A percentile compares a stretch with the other conserved stretches of the same genome.
These are phyloP conservation scores for Celastrina argiolus DNA, from an alignment of 2,888 invertebrate species.

Conservation along the genomic window DNA sequence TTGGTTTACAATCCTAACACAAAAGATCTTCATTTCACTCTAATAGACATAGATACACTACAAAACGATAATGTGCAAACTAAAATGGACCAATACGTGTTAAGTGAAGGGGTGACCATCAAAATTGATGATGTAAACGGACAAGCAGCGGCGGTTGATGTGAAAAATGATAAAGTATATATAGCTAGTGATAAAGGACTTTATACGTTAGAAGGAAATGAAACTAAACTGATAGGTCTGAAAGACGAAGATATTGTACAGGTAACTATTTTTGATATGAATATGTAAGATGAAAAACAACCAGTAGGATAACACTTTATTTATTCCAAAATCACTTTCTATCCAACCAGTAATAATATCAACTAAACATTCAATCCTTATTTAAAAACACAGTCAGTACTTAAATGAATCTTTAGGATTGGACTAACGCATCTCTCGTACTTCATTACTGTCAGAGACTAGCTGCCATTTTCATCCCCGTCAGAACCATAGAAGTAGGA, in stretches of 20 bases:
- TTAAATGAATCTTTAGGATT: no score
- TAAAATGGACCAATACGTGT: conserved; percentile 65
- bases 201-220: conserved; percentile 48
- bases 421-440: no score
- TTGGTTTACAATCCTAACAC: conserved; percentile 52
- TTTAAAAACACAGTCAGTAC: no score
- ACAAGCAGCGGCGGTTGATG: conserved; percentile 62
- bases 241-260: conserved; percentile 68
- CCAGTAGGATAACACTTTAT: no score
- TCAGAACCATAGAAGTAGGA: no score
- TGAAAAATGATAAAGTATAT: conserved; percentile 51
- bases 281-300: no score
- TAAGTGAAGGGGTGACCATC: conserved; percentile 51
- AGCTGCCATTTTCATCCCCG: no score
- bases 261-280: background rate
- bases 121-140: conserved; percentile 61
- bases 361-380: no score
- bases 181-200: conserved; percentile 63
- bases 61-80: conserved; percentile 65
- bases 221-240: conserved; percentile 52
- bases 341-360: no score
- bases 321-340: no score
- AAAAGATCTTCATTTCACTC: conserved; percentile 58
- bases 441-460: no score
- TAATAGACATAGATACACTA: conserved; percentile 62